Conservation (phyloP, 2,797 vertebrate species). For the Onychomys arenicola region DNA sequence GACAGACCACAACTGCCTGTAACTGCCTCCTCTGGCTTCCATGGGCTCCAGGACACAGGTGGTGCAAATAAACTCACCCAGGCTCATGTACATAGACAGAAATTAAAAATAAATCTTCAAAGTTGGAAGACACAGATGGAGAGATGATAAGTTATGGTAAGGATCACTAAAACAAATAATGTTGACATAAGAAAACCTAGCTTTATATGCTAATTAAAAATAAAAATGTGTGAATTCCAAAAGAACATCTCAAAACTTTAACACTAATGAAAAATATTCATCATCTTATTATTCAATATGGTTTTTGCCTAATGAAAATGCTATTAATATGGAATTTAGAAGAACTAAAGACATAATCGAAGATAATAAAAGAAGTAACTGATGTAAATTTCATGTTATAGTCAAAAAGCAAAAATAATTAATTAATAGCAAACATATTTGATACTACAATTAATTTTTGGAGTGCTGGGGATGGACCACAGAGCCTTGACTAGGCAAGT, state of each 20-base stretch:
- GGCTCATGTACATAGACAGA: background rate
- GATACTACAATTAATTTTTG: background rate
- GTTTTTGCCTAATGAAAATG: background rate
- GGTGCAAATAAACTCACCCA: background rate
- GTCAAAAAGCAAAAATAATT: constrained; percentile 22
- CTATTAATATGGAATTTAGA: background rate
- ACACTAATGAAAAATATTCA: background rate
- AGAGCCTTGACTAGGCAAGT: background rate
- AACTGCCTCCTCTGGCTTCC: too few species aligned
- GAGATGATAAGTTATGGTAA: too few species aligned
- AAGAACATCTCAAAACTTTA: background rate
- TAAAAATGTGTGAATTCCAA: background rate
- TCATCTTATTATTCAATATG: background rate
- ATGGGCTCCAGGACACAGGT: background rate
- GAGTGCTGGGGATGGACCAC: rapidly evolving
- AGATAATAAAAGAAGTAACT: background rate
- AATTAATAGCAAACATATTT: background rate
- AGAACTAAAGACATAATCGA: background rate
- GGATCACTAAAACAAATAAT: background rate
- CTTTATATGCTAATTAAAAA: background rate
- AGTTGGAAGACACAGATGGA: background rate
- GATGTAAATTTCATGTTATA: constrained; percentile 5
- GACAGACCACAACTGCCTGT: background rate
- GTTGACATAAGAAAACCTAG: background rate
- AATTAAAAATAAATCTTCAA: background rate